Evolutionary conservation across 37 sponge, comb jelly and placozoan genomes (phyloP).

Genomic region (Haliclona indistincta): DNA sequence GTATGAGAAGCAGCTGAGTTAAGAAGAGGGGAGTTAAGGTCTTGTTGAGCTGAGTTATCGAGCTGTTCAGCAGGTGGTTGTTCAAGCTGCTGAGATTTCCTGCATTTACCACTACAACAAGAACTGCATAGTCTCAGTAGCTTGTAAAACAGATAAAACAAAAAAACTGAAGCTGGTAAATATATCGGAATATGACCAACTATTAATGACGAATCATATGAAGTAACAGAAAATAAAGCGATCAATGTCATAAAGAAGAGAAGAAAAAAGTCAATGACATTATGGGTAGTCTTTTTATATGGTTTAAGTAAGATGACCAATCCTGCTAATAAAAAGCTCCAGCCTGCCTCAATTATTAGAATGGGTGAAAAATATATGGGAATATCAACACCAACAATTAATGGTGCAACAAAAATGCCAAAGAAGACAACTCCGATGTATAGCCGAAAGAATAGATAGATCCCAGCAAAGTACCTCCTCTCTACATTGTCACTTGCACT

Average conservation of each 20-base stretch:
- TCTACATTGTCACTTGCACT: background rate
- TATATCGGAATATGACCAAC: background rate
- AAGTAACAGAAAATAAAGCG: background rate
- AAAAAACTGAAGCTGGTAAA: background rate
- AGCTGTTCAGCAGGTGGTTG: too few species aligned
- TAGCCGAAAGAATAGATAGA: constrained; percentile 7
- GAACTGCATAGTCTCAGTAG: background rate
- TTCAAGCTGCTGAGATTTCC: background rate
- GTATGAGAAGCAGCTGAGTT: too few species aligned
- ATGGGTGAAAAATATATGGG: too few species aligned
- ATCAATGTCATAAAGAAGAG: background rate
- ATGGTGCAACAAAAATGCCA: too few species aligned
- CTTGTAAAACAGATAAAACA: background rate
- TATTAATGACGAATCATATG: background rate
- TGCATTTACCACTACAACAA: background rate
- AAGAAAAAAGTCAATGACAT: background rate
- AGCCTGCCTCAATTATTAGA: too few species aligned
- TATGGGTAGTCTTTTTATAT: background rate
- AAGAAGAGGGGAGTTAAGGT: too few species aligned
- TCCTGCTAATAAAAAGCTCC: background rate
- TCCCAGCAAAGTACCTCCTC: constrained; percentile 32
- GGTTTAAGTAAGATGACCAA: background rate
- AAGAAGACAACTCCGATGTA: background rate
- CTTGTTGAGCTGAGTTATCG: too few species aligned
- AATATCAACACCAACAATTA: too few species aligned